These are phyloP conservation scores for Pseudomyrmex flavicornis DNA, from an alignment of 1,140 invertebrate species.

Conservation along the genomic window DNA sequence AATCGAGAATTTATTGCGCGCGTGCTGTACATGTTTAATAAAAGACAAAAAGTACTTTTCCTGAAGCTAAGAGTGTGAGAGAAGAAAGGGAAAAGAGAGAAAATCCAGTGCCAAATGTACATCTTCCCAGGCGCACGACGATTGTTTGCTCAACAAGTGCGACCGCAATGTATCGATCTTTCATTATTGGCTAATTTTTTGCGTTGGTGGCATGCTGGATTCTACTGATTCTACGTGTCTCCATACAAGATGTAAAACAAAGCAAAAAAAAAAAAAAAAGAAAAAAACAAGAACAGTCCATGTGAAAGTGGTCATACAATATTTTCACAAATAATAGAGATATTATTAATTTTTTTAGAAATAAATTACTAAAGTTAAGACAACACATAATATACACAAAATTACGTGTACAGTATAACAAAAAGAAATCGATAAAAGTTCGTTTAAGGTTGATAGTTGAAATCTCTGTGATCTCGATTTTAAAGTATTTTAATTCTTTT, in stretches of 20 bases:
- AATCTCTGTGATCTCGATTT: not conserved
- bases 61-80: not conserved
- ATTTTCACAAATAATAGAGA: constrained; percentile 8
- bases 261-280: not conserved
- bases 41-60: constrained; percentile 17
- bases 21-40: not conserved
- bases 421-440: not conserved
- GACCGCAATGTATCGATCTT: constrained; percentile 66
- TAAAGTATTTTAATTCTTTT: constrained; percentile 12
- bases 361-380: constrained; percentile 26
- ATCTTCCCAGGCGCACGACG: constrained; percentile 74
- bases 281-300: not conserved
- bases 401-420: too few relatives aligned
- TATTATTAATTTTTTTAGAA: constrained; percentile 24
- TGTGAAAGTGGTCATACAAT: not conserved
- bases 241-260: not conserved
- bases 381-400: not conserved
- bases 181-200: constrained; percentile 53
- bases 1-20: constrained; percentile 39
- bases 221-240: constrained; percentile 50
- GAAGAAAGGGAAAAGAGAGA: constrained; percentile 26
- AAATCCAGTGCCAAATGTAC: constrained; percentile 73
- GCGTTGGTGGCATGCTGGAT: constrained; percentile 24
- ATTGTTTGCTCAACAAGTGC: constrained; percentile 78
- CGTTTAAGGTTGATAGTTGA: not conserved